A percentile compares a stretch with the other conserved stretches of the same genome.
phyloP scores from a whole-genome alignment of 2,797 vertebrate species.

The Phrynocephalus guinanensis region DNA sequence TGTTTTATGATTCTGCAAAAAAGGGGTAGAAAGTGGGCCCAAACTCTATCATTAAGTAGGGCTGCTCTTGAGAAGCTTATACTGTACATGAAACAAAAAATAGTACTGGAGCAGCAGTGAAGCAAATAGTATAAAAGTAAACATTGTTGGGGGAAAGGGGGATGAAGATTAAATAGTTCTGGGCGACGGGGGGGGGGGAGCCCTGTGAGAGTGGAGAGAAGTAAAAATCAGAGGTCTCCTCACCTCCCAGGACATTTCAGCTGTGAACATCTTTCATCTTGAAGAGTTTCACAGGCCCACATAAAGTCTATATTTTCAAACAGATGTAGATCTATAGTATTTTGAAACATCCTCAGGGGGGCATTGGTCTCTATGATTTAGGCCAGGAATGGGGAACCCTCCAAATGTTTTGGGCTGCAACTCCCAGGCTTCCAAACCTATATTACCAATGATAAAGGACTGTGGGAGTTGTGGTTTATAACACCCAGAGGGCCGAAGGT shows the following conservation, averaged over 20 bases:
- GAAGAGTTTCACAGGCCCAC: neutral
- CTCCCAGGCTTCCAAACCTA: too few relatives aligned
- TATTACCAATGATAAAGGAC: too few relatives aligned
- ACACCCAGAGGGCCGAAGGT: too few relatives aligned
- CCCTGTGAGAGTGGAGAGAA: neutral
- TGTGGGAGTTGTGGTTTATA: too few relatives aligned
- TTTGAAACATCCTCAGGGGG: slow-evolving; percentile 1
- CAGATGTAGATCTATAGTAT: neutral
- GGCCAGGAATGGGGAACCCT: too few relatives aligned
- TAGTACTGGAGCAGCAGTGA: neutral
- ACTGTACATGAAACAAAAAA: neutral
- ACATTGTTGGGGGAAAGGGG: neutral
- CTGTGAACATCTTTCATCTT: neutral
- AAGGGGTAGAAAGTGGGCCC: too few relatives aligned
- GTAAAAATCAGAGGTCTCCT: neutral
- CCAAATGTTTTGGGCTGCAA: too few relatives aligned
- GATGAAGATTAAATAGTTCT: neutral
- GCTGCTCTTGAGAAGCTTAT: too few relatives aligned
- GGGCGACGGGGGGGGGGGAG: too few relatives aligned
- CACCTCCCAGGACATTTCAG: neutral
- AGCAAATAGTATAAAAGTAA: neutral
- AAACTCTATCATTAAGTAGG: too few relatives aligned
- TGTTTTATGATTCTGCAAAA: too few relatives aligned
- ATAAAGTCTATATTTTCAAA: neutral
- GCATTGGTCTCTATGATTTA: too few relatives aligned